Evolutionary conservation across 2,113 vertebrate species (phyloP).

Genomic region (Sebastes schlegelii): DNA sequence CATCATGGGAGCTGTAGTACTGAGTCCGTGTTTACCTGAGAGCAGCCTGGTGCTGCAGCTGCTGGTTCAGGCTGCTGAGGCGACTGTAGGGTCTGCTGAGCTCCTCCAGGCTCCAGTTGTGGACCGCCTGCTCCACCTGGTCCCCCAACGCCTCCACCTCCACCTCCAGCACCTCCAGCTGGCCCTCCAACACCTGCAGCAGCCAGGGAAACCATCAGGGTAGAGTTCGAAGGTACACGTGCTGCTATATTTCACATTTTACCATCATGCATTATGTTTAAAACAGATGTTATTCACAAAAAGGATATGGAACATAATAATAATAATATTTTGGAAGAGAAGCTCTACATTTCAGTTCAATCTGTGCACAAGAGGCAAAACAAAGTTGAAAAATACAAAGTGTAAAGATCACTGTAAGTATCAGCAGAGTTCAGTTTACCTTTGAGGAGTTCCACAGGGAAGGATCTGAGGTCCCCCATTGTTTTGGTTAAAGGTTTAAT

Average conservation of each 20-base stretch:
- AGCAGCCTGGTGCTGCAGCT: constrained; percentile 81
- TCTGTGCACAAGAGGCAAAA: not conserved
- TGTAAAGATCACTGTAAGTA: not conserved
- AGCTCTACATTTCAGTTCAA: not conserved
- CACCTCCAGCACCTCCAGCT: constrained; percentile 74
- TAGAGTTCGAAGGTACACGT: not conserved
- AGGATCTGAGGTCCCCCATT: not conserved
- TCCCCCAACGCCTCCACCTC: constrained; percentile 74
- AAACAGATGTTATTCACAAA: not conserved
- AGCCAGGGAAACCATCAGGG: not conserved
- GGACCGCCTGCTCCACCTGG: constrained; percentile 72
- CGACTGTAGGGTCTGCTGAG: constrained; percentile 78
- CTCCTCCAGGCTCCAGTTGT: constrained; percentile 75
- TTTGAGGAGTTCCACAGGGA: constrained; percentile 1
- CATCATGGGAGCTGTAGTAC: not conserved
- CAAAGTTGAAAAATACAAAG: not conserved
- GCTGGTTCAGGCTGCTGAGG: constrained; percentile 78
- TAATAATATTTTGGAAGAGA: not conserved
- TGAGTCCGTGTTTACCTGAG: constrained; percentile 77
- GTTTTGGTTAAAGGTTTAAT: not conserved
- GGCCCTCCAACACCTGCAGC: constrained; percentile 74
- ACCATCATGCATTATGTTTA: not conserved
- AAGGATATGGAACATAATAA: not conserved
- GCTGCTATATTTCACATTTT: not conserved
- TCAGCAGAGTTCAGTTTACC: not conserved